phyloP scores from a whole-genome alignment of 2,888 invertebrate genomes.

The Nezara viridula region DNA sequence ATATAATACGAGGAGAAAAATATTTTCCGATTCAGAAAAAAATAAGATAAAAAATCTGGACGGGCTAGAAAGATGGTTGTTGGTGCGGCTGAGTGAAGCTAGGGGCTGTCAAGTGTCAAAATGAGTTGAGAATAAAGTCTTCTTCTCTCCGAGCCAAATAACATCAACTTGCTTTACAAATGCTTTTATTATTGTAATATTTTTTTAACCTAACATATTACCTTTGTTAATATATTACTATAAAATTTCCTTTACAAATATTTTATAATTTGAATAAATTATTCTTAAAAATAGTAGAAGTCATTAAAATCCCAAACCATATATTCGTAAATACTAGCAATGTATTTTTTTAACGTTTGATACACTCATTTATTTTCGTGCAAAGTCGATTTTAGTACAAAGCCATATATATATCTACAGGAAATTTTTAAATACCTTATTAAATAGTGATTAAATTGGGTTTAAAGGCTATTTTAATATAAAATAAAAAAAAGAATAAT shows the following conservation, averaged over 20 bases:
- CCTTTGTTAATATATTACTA: background rate
- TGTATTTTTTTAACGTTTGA: no score
- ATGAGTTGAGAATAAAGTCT: background rate
- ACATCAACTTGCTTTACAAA: background rate
- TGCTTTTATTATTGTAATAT: background rate
- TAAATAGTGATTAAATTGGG: no score
- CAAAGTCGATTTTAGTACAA: no score
- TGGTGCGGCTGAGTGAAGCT: background rate
- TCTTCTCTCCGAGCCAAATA: background rate
- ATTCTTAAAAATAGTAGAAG: no score
- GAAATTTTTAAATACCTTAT: no score
- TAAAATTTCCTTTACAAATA: background rate
- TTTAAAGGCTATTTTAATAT: no score
- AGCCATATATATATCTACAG: no score
- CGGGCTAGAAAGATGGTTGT: background rate
- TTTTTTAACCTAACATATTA: background rate
- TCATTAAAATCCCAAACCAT: no score
- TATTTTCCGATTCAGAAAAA: constrained; percentile 18
- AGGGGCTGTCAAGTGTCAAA: background rate
- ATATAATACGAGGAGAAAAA: background rate
- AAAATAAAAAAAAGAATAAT: no score
- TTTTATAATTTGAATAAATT: background rate
- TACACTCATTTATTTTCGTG: no score
- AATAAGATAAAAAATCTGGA: background rate
- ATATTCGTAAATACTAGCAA: no score